Base-by-base conservation (phyloP, 2,888 invertebrate species). In the Aspidiotus destructor region DNA sequence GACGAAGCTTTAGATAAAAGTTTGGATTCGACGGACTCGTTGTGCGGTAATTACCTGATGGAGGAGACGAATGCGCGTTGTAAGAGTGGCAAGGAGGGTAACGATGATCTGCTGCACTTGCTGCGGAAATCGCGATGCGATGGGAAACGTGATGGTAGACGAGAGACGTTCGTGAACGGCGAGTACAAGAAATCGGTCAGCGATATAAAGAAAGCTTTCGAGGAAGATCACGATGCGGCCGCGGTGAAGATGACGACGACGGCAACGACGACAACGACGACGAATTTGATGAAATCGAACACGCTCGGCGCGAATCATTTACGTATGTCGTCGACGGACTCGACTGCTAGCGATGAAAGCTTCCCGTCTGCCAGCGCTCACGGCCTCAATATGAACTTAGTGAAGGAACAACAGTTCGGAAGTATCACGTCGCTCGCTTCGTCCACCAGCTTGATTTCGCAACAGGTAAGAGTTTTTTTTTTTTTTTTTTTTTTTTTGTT, bases 191-290 rank as follows among this genome's bases (percentile, higher is more conserved):
- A 61, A 68, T 52, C 69, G 80, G 84, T 84, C 1, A 83, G 80
- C 67, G 83, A 83, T 73, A 80, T 84, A 73, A 79, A 82, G 70
- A 81, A 81, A 72, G 83, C 82, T 57, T 81, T 85, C 73, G 84
- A 85, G 71, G 79, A 79, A 71, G 75, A 76, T 2, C 10, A 11
- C 11, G 40, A 52, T 17, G 40, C 15, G n/a, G 16, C 9, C n/a
- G 15, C 41, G 1, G 42, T 42, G 8, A 44, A 13, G 13, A 48
- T 8, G 62, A 15, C 62, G 53, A 68, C 48, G 42, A 48, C 28
- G 53, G n/a, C 17, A 28, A 41, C 10, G 55, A n/a, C 11, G 2
- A 15, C 13, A 5, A 15, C 41, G 41, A n/a, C 16, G n/a, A 28
- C 64, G 13, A 28, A 28, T 28, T 28, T 28, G 28, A 28, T 28